phyloP scores from a whole-genome alignment of 2,113 vertebrate genomes.

The Planiliza haematocheilus region DNA sequence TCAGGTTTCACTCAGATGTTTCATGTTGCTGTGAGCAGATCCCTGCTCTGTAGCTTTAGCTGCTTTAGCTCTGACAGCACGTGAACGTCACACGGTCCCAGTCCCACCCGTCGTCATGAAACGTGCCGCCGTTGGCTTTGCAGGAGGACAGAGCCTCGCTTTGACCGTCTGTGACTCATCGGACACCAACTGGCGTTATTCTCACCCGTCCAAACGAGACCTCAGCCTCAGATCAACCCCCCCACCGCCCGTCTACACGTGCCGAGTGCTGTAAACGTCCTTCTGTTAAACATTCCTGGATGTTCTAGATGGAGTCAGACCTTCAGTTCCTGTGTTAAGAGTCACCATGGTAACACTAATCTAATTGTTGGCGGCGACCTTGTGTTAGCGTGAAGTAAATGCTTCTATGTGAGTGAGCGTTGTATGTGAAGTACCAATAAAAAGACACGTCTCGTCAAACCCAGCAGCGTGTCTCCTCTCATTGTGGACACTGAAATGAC shows the following conservation, averaged over 20 bases:
- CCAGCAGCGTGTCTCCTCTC: background rate
- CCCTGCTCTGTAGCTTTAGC: too few species aligned
- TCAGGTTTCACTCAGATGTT: too few species aligned
- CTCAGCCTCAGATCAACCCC: too few species aligned
- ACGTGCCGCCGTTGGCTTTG: background rate
- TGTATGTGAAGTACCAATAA: conserved; percentile 64
- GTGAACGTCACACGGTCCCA: too few species aligned
- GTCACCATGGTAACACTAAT: conserved; percentile 71
- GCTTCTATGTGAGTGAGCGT: conserved; percentile 44
- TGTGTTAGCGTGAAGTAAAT: conserved; percentile 59
- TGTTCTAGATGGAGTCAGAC: conserved; percentile 11
- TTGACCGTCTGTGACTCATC: conserved; percentile 16
- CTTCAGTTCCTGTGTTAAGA: conserved; percentile 27
- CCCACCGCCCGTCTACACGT: too few species aligned
- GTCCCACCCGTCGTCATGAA: background rate
- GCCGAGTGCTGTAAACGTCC: too few species aligned
- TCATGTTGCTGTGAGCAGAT: too few species aligned
- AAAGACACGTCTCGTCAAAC: conserved; percentile 14
- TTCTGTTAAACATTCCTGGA: conserved; percentile 52
- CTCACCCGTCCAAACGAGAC: conserved; percentile 10
- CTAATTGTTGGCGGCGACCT: conserved; percentile 42
- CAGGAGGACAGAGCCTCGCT: conserved; percentile 5
- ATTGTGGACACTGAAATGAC: too few species aligned
- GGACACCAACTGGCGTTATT: conserved; percentile 22
- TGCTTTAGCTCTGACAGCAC: too few species aligned